Percentiles rank a stretch among this genome's conserved stretches.
Evolutionary conservation across 2,113 vertebrate genomes (phyloP).

Genomic region (Chrysemys picta): DNA sequence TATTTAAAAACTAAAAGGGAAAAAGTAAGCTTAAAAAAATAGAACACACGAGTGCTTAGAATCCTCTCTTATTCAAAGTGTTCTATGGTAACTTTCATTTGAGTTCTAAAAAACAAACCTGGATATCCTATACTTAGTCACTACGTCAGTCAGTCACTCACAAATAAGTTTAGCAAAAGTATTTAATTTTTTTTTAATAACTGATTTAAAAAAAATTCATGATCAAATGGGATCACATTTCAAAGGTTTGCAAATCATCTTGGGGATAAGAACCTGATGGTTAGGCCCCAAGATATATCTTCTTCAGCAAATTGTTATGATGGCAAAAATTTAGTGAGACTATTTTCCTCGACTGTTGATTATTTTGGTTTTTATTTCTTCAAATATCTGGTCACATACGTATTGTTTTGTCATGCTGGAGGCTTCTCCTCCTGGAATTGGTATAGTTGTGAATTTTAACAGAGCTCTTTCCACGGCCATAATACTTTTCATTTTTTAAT

Average conservation of each 20-base stretch:
- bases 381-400: fast-evolving
- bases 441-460: neutral
- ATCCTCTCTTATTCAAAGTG: neutral
- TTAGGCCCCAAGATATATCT: neutral
- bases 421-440: slow-evolving; percentile 5
- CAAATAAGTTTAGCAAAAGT: neutral
- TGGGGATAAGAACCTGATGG: fast-evolving
- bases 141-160: neutral
- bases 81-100: neutral
- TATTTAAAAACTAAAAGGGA: slow-evolving; percentile 19
- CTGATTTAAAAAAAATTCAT: neutral
- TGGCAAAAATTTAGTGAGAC: neutral
- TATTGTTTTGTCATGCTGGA: fast-evolving
- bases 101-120: neutral
- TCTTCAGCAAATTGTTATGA: neutral
- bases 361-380: neutral
- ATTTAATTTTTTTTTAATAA: neutral
- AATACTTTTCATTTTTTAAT: slow-evolving; percentile 47
- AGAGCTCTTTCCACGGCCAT: slow-evolving; percentile 7
- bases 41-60: neutral
- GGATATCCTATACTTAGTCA: neutral
- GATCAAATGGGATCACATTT: neutral
- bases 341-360: neutral
- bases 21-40: neutral
- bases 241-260: neutral